Conservation (phyloP, 2,888 invertebrate species). For the Coenonympha arcania region DNA sequence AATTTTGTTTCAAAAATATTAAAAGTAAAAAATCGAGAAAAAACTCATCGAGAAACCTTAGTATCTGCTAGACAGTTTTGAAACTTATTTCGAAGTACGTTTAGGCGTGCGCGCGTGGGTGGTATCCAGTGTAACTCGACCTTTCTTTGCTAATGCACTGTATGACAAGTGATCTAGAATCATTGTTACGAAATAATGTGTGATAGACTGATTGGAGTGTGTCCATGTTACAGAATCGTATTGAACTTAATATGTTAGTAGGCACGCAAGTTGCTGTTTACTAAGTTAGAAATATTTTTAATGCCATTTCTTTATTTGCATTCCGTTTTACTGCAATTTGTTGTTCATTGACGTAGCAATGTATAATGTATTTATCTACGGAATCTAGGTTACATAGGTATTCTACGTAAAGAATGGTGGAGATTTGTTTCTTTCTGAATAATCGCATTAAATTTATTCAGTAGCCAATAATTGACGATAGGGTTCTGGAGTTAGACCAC, state of each 20-base stretch:
- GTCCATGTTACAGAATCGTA: not conserved
- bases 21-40: no score
- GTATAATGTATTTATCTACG: not conserved
- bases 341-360: not conserved
- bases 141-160: conserved; percentile 21
- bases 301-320: not conserved
- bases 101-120: conserved; percentile 32
- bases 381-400: no score
- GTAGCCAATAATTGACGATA: no score
- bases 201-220: conserved; percentile 17
- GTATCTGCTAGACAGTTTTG: conserved; percentile 29
- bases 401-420: no score
- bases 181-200: conserved; percentile 22
- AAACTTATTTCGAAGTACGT: conserved; percentile 32
- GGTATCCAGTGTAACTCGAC: conserved; percentile 26
- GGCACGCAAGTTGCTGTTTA: not conserved
- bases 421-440: no score
- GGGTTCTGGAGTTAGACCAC: no score
- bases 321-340: not conserved
- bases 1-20: no score
- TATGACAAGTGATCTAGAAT: conserved; percentile 23
- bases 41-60: conserved; percentile 30
- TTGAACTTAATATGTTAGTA: not conserved
- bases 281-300: not conserved
- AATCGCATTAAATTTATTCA: no score